Base-by-base conservation (phyloP, 2,113 vertebrate species). In the Sebastes fasciatus region DNA sequence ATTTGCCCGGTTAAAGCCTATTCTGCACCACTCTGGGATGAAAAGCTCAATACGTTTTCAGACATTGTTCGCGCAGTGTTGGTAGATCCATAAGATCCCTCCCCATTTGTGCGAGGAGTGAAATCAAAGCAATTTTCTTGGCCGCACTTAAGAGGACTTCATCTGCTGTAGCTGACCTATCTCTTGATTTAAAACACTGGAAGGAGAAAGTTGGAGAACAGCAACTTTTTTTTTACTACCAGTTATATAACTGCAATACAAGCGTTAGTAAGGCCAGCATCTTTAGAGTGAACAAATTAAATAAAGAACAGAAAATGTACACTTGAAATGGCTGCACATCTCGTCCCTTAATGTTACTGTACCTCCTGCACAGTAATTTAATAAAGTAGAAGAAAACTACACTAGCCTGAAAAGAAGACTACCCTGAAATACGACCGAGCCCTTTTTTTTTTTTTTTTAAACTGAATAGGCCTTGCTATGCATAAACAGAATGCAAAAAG, bases 81-180 rank as follows among this genome's bases (percentile, higher is more conserved):
- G 58, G 70, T 76, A 67, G 82, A 88, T 68, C 74, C 51, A 82
- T 63, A 79, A 69, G 42, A 77, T 83, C 67, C 51, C 55, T 58
- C 55, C 64, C 23, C 2, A 49, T 80, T 79, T 87, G 51, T 71
- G 60, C 80, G 72, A 78, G 71, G 74, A 84, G 65, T 80, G 79
- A 83, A 93, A 92, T 91, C 82, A 91, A 90, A 86, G 77, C 69
- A 71, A 62, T 85, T 68, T 85, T 87, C 64, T 83, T 89, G 85
- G 79, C 77, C 74, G 64, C 43, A 49, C 76, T 80, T 84, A 52
- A 69, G 49, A 82, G 65, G 82, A 51, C 60, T 77, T 75, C 21
- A 61, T 79, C 45, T 42, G 65, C 55, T 70, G 8, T 61, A 75
- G 74, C 64, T 86, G 89, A 82, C 83, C 79, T 48, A 45, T 70